Evolutionary conservation across 2,113 vertebrate genomes (phyloP).

Genomic region (Phaethornis superciliosus): DNA sequence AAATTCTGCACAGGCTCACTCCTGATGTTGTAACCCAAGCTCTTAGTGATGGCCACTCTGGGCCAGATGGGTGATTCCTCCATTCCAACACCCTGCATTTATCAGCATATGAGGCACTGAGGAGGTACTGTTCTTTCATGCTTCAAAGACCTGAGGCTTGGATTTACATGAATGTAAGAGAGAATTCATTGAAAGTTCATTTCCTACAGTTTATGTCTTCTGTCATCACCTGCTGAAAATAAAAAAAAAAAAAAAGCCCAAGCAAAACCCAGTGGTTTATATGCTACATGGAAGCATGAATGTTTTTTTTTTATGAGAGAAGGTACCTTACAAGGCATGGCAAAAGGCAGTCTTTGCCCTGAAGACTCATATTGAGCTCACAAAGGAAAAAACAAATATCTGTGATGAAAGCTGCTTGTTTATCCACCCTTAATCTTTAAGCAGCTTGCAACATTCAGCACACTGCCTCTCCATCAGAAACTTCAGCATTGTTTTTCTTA

Average conservation of each 20-base stretch:
- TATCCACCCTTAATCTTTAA: background rate
- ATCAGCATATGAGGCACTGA: background rate
- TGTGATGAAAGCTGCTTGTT: background rate
- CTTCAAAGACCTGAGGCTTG: background rate
- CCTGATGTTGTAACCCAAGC: rapidly evolving
- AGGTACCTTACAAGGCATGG: rapidly evolving
- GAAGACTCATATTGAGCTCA: background rate
- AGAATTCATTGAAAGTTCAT: background rate
- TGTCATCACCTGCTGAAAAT: background rate
- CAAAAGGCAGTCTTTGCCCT: background rate
- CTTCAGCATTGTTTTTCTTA: background rate
- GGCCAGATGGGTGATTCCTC: background rate
- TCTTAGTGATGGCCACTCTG: rapidly evolving
- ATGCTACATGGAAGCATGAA: background rate
- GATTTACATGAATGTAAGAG: background rate
- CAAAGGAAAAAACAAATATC: background rate
- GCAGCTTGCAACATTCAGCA: background rate
- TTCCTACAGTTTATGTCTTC: background rate
- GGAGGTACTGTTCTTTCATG: background rate
- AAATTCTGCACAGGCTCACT: background rate
- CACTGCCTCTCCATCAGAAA: background rate
- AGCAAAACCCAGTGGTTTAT: background rate
- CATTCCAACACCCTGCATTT: background rate
- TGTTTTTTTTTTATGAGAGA: background rate
- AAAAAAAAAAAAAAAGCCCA: background rate